A percentile compares a stretch with the other conserved stretches of the same genome.
These are phyloP conservation scores for Drosophila algonquin DNA, from an alignment of 2,888 invertebrate species.

Conservation along the genomic window DNA sequence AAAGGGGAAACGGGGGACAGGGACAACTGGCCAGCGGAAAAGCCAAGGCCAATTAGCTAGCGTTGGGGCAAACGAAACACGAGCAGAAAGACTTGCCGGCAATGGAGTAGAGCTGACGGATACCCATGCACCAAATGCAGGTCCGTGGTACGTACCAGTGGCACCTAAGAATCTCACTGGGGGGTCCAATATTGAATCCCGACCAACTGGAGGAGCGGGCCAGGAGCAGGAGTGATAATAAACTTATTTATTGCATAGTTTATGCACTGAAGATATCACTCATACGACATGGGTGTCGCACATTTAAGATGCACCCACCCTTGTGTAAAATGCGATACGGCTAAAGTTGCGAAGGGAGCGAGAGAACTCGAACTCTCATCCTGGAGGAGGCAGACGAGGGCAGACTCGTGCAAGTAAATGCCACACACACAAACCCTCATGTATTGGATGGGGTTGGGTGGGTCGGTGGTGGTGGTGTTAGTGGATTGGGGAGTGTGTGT, in stretches of 20 bases:
- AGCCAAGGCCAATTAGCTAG: neutral
- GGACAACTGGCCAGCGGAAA: neutral
- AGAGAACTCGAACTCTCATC: conserved; percentile 21
- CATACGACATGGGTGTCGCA: conserved; percentile 71
- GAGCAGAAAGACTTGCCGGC: neutral
- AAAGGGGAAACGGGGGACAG: neutral
- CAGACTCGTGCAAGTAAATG: conserved; percentile 16
- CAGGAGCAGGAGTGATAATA: conserved; percentile 64
- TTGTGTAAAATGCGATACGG: conserved; percentile 72
- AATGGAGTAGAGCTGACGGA: neutral
- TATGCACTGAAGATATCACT: conserved; percentile 77
- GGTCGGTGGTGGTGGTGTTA: too few species aligned
- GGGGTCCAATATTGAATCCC: conserved; percentile 16
- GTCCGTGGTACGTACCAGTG: neutral
- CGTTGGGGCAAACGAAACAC: neutral
- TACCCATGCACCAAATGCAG: neutral
- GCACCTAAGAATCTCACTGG: neutral
- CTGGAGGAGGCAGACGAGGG: neutral
- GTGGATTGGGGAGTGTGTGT: conserved; percentile 16
- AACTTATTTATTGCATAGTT: conserved; percentile 81
- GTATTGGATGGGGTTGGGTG: too few species aligned
- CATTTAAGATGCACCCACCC: conserved; percentile 71
- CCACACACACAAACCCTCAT: conserved; percentile 1
- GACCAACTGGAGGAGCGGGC: neutral
- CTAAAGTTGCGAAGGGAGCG: conserved; percentile 37